Conservation (phyloP, 2,888 invertebrate genomes). For the Isotomurus palustris region DNA sequence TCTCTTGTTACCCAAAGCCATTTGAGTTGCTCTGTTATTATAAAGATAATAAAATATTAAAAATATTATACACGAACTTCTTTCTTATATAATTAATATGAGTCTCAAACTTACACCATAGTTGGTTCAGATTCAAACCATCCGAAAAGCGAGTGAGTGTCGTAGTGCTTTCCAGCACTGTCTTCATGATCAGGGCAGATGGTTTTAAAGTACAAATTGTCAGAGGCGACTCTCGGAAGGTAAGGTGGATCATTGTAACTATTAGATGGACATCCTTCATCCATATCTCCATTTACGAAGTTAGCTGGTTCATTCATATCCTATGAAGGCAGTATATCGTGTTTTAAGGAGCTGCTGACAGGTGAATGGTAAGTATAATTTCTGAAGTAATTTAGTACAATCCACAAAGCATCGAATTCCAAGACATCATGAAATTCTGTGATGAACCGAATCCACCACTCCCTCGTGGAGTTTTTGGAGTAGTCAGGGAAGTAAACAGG, state of each 20-base stretch:
- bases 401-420: constrained; percentile 33
- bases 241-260: constrained; percentile 65
- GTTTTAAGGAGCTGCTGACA: constrained; percentile 2
- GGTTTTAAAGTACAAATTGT: constrained; percentile 3
- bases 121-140: constrained; percentile 45
- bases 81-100: not conserved
- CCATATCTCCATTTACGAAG: constrained; percentile 61
- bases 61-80: not conserved
- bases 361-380: no score
- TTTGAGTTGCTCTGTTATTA: not conserved
- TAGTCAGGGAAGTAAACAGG: constrained; percentile 25
- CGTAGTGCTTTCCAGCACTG: constrained; percentile 44
- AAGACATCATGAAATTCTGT: constrained; percentile 46
- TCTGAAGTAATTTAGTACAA: constrained; percentile 26
- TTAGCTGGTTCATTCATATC: constrained; percentile 85
- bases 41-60: not conserved
- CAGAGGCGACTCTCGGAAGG: constrained; percentile 53
- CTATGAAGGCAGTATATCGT: constrained; percentile 17
- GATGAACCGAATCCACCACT: constrained; percentile 29
- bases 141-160: constrained; percentile 48
- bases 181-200: constrained; percentile 17
- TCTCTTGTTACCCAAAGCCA: constrained; percentile 53
- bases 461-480: constrained; percentile 10
- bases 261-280: constrained; percentile 56
- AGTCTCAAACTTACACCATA: constrained; percentile 1